Conservation (phyloP, 2,888 invertebrate species). For the Scaptomyza flava region DNA sequence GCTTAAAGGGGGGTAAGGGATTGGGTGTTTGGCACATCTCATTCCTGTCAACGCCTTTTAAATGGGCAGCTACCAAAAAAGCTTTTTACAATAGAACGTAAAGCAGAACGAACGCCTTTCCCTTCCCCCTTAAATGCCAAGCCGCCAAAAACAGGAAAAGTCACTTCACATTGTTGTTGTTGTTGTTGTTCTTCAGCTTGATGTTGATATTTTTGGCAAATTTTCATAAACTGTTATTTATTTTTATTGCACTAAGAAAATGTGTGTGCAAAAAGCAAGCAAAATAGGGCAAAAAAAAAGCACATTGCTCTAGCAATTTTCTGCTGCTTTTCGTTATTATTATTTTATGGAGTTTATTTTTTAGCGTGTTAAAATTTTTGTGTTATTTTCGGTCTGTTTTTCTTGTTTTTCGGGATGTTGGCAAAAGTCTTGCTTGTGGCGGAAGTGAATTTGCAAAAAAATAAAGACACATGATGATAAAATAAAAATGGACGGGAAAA, state of each 20-base stretch:
- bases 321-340: slow-evolving; percentile 60
- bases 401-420: slow-evolving; percentile 38
- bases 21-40: slow-evolving; percentile 17
- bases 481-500: slow-evolving; percentile 44
- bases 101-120: slow-evolving; percentile 51
- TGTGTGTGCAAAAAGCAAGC: slow-evolving; percentile 36
- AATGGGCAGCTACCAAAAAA: slow-evolving; percentile 71
- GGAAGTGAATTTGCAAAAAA: slow-evolving; percentile 77
- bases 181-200: slow-evolving; percentile 23
- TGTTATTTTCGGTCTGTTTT: slow-evolving; percentile 28
- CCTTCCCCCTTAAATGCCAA: slow-evolving; percentile 43
- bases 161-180: slow-evolving; percentile 56
- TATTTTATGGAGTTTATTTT: slow-evolving; percentile 25
- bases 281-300: slow-evolving; percentile 5
- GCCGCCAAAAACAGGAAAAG: slow-evolving; percentile 71
- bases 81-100: slow-evolving; percentile 61
- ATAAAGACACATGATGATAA: slow-evolving; percentile 17
- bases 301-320: slow-evolving; percentile 60
- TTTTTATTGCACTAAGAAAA: slow-evolving; percentile 75
- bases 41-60: slow-evolving; percentile 73
- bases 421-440: slow-evolving; percentile 59
- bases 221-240: slow-evolving; percentile 80
- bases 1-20: slow-evolving; percentile 23
- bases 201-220: slow-evolving; percentile 77
- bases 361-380: slow-evolving; percentile 42